Conservation (phyloP, 1,140 invertebrate species). For the Apolygus lucorum region DNA sequence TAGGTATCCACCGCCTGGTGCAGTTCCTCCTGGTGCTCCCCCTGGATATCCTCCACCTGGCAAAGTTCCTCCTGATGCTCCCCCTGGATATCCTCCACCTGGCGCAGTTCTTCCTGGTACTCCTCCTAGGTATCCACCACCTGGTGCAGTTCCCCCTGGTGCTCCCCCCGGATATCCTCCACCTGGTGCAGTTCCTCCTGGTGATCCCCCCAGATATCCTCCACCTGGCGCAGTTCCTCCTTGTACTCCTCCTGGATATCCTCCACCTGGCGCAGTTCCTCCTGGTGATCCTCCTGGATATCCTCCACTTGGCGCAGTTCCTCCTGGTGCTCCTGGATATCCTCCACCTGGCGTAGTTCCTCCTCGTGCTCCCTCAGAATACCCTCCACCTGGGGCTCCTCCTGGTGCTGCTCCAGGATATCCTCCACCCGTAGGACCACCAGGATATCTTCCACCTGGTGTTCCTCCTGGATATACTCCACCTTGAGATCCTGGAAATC, state of each 20-base stretch:
- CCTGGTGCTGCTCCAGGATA: slow-evolving; percentile 22
- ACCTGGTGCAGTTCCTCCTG: slow-evolving; percentile 20
- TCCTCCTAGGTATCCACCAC: slow-evolving; percentile 26
- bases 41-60: slow-evolving; percentile 26
- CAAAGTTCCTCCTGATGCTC: slow-evolving; percentile 25
- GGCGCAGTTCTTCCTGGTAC: slow-evolving; percentile 24
- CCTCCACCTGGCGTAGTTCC: slow-evolving; percentile 25
- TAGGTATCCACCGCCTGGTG: slow-evolving; percentile 15
- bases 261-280: not conserved
- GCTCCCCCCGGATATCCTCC: slow-evolving; percentile 21
- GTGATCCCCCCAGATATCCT: slow-evolving; percentile 24
- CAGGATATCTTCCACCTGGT: slow-evolving; percentile 25
- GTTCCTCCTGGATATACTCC: slow-evolving; percentile 15
- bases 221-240: slow-evolving; percentile 23
- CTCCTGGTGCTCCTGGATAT: slow-evolving; percentile 19
- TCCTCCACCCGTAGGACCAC: not conserved
- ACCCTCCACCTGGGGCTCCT: slow-evolving; percentile 14
- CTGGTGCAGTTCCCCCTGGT: slow-evolving; percentile 26
- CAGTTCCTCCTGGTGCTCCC: slow-evolving; percentile 27
- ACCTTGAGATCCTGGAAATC: slow-evolving; percentile 9
- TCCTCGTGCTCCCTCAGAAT: slow-evolving; percentile 17
- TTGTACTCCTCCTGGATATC: slow-evolving; percentile 21
- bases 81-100: slow-evolving; percentile 11
- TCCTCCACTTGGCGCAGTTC: slow-evolving; percentile 20
- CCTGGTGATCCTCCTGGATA: not conserved